phyloP scores from a whole-genome alignment of 2,113 vertebrate genomes.

The Nesoenas mayeri region DNA sequence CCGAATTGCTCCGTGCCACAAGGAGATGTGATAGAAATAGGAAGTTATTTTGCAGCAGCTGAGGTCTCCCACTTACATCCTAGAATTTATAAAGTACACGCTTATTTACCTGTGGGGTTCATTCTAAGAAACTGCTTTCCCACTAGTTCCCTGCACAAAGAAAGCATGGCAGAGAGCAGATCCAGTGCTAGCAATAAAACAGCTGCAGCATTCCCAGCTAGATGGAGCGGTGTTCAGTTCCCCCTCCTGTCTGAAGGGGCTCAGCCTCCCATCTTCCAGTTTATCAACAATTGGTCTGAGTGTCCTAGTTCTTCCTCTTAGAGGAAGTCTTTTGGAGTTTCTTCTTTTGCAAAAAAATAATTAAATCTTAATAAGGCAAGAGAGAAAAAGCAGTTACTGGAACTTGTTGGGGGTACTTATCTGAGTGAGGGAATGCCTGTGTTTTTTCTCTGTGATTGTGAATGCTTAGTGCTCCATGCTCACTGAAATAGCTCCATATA shows the following conservation, averaged over 20 bases:
- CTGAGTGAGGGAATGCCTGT: background rate
- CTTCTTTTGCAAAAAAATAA: background rate
- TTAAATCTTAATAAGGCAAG: background rate
- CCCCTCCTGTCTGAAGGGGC: background rate
- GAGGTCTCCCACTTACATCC: background rate
- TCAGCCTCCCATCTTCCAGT: background rate
- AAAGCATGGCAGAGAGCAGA: background rate
- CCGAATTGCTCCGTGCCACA: background rate
- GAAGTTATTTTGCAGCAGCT: conserved; percentile 10
- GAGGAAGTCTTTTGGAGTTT: background rate
- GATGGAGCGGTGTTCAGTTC: background rate
- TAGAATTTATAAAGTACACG: background rate
- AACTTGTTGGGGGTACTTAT: background rate
- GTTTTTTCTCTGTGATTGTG: background rate
- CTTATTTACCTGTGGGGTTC: background rate
- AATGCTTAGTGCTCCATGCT: background rate
- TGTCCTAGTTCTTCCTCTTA: background rate
- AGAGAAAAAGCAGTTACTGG: background rate
- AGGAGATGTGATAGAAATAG: background rate
- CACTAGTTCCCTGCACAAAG: background rate
- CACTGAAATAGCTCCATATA: background rate
- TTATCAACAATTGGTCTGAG: background rate
- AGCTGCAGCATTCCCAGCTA: background rate
- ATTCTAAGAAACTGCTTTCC: background rate
- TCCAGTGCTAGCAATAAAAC: background rate